Evolutionary conservation across 2,797 vertebrate genomes (phyloP).

Genomic region (Synaphobranchus kaupii): DNA sequence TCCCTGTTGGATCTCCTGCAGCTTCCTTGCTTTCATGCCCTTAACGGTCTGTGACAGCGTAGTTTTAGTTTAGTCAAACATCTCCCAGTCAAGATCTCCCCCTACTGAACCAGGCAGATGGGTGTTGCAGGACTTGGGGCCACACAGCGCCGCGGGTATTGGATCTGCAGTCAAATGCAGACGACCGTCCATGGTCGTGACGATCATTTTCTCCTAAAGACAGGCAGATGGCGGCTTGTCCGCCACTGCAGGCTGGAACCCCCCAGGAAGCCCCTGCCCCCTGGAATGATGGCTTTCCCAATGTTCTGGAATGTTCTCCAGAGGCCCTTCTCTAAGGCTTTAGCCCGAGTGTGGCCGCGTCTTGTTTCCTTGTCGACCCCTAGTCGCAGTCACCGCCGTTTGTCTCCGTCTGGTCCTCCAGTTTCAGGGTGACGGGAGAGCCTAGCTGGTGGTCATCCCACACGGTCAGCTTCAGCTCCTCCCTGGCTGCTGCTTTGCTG

Average conservation of each 20-base stretch:
- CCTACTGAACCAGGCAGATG: neutral
- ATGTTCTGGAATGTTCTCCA: neutral
- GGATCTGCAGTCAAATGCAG: neutral
- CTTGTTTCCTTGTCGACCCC: neutral
- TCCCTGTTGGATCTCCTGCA: neutral
- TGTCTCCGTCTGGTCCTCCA: conserved; percentile 37
- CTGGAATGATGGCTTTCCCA: neutral
- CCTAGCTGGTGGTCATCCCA: conserved; percentile 57
- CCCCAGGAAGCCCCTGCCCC: neutral
- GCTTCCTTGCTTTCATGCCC: neutral
- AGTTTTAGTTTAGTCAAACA: neutral
- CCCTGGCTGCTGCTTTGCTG: conserved; percentile 50
- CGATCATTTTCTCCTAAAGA: neutral
- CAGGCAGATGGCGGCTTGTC: neutral
- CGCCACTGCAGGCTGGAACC: neutral
- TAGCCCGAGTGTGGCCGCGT: neutral
- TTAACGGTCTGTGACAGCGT: neutral
- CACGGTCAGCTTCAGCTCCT: conserved; percentile 49
- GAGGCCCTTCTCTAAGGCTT: neutral
- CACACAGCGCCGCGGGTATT: neutral
- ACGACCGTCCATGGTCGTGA: neutral
- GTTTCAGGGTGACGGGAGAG: conserved; percentile 51
- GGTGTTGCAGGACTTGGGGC: neutral
- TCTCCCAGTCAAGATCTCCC: neutral
- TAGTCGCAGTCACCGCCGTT: conserved; percentile 19